These are phyloP conservation scores for Litocranius walleri DNA, from an alignment of 2,113 vertebrate genomes.

Conservation along the genomic window DNA sequence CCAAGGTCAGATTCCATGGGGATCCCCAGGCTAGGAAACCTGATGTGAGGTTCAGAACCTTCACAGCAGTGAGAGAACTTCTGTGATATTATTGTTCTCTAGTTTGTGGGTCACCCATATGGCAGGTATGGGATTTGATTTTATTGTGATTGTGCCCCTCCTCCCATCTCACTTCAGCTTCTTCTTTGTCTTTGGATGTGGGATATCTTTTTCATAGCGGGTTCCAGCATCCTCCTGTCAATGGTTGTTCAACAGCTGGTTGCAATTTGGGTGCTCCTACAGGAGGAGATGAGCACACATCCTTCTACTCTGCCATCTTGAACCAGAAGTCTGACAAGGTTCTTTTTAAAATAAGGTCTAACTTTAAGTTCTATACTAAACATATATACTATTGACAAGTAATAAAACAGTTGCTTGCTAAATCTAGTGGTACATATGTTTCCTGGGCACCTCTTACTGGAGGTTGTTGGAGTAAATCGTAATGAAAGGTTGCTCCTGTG, in stretches of 20 bases:
- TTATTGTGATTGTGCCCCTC: not conserved
- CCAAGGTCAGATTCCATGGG: not conserved
- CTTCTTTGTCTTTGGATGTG: not conserved
- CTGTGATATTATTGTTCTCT: not conserved
- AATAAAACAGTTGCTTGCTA: not conserved
- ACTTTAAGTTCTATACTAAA: not conserved
- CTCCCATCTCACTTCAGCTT: not conserved
- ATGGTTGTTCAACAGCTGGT: not conserved
- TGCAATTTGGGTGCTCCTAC: not conserved
- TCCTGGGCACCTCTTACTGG: slow-evolving; percentile 3
- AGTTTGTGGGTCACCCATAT: not conserved
- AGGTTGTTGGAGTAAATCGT: slow-evolving; percentile 31
- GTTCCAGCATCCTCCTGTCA: not conserved
- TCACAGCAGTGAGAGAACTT: not conserved
- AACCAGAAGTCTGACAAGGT: not conserved
- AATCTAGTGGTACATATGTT: slow-evolving; percentile 15
- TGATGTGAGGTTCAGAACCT: not conserved
- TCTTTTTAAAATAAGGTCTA: not conserved
- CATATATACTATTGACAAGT: not conserved
- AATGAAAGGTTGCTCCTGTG: slow-evolving; percentile 52
- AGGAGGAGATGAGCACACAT: not conserved
- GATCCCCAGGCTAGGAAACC: not conserved
- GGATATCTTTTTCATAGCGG: not conserved
- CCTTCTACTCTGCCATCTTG: not conserved
- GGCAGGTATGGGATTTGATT: not conserved